Evolutionary conservation across 1,140 invertebrate species (phyloP).

Genomic region (Cherax destructor): DNA sequence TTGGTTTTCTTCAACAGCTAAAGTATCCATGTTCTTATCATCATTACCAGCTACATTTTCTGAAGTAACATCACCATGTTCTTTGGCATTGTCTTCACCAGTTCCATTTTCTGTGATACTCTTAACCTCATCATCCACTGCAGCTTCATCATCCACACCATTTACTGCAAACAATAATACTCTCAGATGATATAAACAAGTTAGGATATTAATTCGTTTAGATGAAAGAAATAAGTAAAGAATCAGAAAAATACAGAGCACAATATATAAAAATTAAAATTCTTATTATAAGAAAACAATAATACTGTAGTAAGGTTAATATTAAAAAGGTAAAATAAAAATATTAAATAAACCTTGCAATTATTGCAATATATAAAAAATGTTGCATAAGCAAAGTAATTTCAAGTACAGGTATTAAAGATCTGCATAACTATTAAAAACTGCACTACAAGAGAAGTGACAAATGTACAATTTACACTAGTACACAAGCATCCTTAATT

Average conservation of each 20-base stretch:
- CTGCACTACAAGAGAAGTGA: neutral
- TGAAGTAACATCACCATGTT: constrained; percentile 2
- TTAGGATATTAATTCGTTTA: neutral
- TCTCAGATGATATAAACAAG: neutral
- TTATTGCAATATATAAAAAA: too few relatives aligned
- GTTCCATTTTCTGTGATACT: constrained; percentile 42
- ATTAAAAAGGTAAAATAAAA: too few relatives aligned
- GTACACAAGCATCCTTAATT: neutral
- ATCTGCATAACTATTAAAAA: neutral
- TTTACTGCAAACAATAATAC: constrained; percentile 51
- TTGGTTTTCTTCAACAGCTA: constrained; percentile 67
- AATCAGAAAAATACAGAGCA: neutral
- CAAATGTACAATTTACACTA: neutral
- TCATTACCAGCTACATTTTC: constrained; percentile 40
- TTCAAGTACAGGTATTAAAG: neutral
- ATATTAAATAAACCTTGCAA: too few relatives aligned
- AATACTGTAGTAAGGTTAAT: too few relatives aligned
- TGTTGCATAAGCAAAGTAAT: too few relatives aligned
- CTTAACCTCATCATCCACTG: constrained; percentile 60
- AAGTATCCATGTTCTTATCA: constrained; percentile 61
- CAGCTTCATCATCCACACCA: constrained; percentile 54
- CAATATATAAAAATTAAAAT: too few relatives aligned
- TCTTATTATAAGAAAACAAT: too few relatives aligned
- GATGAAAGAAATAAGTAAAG: neutral
- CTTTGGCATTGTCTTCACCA: constrained; percentile 8